Percentiles rank a stretch among this genome's conserved stretches.
phyloP scores from a whole-genome alignment of 2,113 vertebrate genomes.

The Willisornis vidua region DNA sequence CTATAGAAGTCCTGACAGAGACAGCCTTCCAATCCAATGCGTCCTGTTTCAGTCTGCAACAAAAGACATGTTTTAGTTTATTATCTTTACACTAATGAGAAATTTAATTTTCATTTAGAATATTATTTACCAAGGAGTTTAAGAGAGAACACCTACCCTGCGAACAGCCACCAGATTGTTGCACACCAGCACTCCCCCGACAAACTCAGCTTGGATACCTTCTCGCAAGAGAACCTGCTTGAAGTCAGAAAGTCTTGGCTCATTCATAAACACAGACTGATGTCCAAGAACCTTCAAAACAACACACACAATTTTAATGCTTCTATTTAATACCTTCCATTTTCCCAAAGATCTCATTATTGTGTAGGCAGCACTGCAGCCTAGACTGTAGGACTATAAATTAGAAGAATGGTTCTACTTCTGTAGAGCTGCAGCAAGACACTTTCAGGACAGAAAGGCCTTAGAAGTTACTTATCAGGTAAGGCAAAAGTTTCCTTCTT shows the following conservation, averaged over 20 bases:
- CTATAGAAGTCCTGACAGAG: slow-evolving; percentile 98
- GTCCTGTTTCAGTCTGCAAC: slow-evolving; percentile 95
- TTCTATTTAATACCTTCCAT: background rate
- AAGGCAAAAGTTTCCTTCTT: background rate
- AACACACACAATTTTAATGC: background rate
- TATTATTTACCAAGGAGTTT: background rate
- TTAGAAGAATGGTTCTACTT: background rate
- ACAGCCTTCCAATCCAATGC: slow-evolving; percentile 96
- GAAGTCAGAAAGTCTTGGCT: slow-evolving; percentile 96
- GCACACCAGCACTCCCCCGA: slow-evolving; percentile 96
- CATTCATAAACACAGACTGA: slow-evolving; percentile 98
- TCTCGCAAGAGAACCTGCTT: slow-evolving; percentile 97
- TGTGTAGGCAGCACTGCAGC: accelerated
- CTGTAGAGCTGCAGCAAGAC: background rate
- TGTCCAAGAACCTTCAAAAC: slow-evolving; percentile 88
- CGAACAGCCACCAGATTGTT: slow-evolving; percentile 98
- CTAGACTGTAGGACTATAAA: background rate
- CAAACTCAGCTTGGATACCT: slow-evolving; percentile 97
- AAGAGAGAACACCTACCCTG: slow-evolving; percentile 81
- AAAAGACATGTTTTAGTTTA: background rate
- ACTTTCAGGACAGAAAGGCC: background rate
- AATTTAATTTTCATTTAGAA: background rate
- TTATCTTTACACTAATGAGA: background rate
- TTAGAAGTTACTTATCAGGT: background rate
- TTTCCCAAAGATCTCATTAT: background rate